These are phyloP conservation scores for Trachelus troglodyta DNA, from an alignment of 2,888 invertebrate genomes.

Conservation along the genomic window DNA sequence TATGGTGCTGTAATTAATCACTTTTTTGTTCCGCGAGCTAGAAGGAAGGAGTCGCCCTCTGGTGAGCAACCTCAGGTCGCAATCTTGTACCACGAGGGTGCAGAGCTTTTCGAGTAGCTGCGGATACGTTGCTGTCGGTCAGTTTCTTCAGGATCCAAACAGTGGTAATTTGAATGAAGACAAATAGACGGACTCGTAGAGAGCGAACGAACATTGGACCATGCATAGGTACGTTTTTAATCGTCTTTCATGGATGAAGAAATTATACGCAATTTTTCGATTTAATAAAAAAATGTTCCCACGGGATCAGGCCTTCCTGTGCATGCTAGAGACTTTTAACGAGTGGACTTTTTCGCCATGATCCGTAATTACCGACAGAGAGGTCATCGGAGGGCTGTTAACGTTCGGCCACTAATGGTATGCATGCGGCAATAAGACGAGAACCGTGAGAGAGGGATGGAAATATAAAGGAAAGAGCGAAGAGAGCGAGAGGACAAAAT, in stretches of 20 bases:
- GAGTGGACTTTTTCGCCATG: neutral
- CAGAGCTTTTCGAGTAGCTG: neutral
- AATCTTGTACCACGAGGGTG: neutral
- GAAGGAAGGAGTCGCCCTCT: constrained; percentile 1
- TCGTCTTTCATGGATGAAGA: neutral
- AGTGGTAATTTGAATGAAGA: too few relatives aligned
- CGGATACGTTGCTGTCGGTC: neutral
- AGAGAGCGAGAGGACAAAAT: constrained; percentile 21
- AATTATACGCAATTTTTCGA: neutral
- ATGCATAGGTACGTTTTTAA: neutral
- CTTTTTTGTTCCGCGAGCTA: constrained; percentile 42
- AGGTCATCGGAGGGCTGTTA: constrained; percentile 53
- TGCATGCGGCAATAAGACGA: constrained; percentile 47
- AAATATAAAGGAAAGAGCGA: constrained; percentile 47
- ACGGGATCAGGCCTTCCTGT: neutral
- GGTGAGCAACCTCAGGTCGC: neutral
- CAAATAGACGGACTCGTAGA: neutral
- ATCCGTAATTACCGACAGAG: constrained; percentile 50
- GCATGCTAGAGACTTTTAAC: neutral
- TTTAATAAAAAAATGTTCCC: neutral
- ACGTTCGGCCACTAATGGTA: constrained; percentile 58
- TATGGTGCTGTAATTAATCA: constrained; percentile 60
- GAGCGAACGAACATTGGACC: neutral
- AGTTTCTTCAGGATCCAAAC: neutral
- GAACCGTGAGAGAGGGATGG: constrained; percentile 34